phyloP scores from a whole-genome alignment of 2,888 invertebrate species.

The Colostygia pectinataria region DNA sequence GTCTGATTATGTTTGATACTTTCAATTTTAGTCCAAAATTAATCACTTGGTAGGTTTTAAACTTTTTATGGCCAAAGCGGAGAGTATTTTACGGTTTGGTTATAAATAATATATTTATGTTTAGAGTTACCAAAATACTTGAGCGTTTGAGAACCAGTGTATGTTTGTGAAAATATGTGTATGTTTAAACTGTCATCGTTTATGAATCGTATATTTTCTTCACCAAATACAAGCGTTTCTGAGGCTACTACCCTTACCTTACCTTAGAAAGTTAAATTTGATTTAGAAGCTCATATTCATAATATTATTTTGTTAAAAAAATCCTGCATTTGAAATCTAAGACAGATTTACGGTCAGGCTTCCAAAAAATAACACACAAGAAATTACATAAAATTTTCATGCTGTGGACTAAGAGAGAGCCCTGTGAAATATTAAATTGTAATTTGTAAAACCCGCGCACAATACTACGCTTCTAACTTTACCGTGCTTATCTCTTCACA shows the following conservation, averaged over 20 bases:
- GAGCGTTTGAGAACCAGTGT: background rate
- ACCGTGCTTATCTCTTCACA: slow-evolving; percentile 16
- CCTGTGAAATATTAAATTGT: slow-evolving; percentile 49
- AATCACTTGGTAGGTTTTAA: slow-evolving; percentile 34
- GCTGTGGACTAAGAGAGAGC: slow-evolving; percentile 30
- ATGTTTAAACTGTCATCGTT: background rate
- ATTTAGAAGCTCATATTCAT: no score
- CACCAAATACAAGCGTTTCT: no score
- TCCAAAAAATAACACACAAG: slow-evolving; percentile 30
- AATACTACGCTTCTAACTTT: slow-evolving; percentile 26
- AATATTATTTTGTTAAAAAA: no score
- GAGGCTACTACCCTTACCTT: no score
- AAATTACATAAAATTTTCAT: slow-evolving; percentile 38
- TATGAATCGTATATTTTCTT: background rate
- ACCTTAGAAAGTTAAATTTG: no score
- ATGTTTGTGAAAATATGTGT: background rate
- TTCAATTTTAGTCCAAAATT: slow-evolving; percentile 7
- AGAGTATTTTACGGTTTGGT: slow-evolving; percentile 25
- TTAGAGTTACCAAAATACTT: slow-evolving; percentile 2
- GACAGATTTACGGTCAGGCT: slow-evolving; percentile 15
- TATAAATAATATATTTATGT: slow-evolving; percentile 28
- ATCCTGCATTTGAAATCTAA: background rate
- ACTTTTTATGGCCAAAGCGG: slow-evolving; percentile 29
- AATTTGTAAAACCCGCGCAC: slow-evolving; percentile 40
- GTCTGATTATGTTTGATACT: no score